Percentiles rank a stretch among this genome's conserved stretches.
These are phyloP conservation scores for Neolamprologus caudopunctatus DNA, from an alignment of 2,113 vertebrate species.

Conservation along the genomic window DNA sequence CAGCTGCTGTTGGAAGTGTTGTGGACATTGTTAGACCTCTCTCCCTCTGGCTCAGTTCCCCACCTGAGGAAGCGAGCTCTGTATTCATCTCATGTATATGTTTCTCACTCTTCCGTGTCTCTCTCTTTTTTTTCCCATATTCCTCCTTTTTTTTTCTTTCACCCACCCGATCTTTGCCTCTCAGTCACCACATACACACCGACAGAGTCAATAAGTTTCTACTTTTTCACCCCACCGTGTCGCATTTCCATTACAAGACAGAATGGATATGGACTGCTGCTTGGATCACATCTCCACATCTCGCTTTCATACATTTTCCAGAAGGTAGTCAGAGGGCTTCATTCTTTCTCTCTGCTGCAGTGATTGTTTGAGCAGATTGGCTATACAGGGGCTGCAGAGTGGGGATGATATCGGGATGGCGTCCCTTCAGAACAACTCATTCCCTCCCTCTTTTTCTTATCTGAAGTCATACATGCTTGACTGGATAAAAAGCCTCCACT, in stretches of 20 bases:
- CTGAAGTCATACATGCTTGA: constrained; percentile 28
- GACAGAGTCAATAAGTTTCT: constrained; percentile 8
- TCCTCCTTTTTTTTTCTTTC: neutral
- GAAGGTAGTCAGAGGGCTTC: neutral
- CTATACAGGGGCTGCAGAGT: neutral
- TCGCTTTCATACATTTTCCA: constrained; percentile 45
- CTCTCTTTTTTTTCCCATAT: neutral
- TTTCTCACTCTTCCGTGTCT: neutral
- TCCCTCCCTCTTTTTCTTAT: constrained; percentile 23
- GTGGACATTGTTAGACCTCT: neutral
- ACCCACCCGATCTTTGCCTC: neutral
- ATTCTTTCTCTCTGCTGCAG: neutral
- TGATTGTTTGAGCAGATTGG: constrained; percentile 16
- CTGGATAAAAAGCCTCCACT: constrained; percentile 30
- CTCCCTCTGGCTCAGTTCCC: neutral
- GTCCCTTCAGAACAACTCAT: constrained; percentile 15
- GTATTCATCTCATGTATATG: neutral
- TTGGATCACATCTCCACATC: constrained; percentile 43
- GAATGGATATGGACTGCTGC: constrained; percentile 46
- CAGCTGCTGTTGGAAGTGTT: neutral
- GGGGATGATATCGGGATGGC: neutral
- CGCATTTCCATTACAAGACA: constrained; percentile 55
- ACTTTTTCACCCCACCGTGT: neutral
- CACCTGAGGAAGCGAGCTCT: neutral
- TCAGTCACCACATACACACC: neutral